Evolutionary conservation across 2,797 vertebrate species (phyloP).

Genomic region (Phoeniculus purpureus): DNA sequence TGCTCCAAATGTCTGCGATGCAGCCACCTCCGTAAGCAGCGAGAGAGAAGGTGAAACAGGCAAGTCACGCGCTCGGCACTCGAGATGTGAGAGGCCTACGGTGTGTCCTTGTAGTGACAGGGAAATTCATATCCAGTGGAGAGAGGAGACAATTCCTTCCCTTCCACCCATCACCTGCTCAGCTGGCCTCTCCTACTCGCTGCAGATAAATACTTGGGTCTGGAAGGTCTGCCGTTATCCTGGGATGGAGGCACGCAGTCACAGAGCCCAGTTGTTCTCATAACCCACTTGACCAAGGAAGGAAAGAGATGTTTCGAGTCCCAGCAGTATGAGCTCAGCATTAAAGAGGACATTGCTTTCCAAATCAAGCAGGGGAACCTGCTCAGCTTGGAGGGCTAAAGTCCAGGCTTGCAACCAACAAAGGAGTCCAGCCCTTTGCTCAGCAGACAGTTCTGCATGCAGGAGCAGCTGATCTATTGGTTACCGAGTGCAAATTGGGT

Average conservation of each 20-base stretch:
- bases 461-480: not conserved
- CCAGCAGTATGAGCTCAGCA: not conserved
- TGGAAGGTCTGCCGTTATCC: not conserved
- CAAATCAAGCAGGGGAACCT: not conserved
- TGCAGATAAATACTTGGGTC: not conserved
- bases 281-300: not conserved
- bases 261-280: not conserved
- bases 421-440: not conserved
- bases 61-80: not conserved
- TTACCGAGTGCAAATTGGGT: not conserved
- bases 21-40: not conserved
- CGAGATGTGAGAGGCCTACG: not conserved
- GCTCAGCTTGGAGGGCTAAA: not conserved
- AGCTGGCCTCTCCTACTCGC: not conserved
- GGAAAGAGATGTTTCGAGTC: not conserved
- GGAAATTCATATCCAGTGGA: not conserved
- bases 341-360: not conserved
- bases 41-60: not conserved
- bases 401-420: not conserved
- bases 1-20: not conserved
- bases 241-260: not conserved
- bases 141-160: not conserved
- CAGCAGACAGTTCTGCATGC: not conserved
- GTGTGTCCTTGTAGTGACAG: not conserved
- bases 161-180: not conserved